A percentile compares a stretch with the other conserved stretches of the same genome.
These are phyloP conservation scores for Linyphia triangularis DNA, from an alignment of 2,888 invertebrate species.

Conservation along the genomic window DNA sequence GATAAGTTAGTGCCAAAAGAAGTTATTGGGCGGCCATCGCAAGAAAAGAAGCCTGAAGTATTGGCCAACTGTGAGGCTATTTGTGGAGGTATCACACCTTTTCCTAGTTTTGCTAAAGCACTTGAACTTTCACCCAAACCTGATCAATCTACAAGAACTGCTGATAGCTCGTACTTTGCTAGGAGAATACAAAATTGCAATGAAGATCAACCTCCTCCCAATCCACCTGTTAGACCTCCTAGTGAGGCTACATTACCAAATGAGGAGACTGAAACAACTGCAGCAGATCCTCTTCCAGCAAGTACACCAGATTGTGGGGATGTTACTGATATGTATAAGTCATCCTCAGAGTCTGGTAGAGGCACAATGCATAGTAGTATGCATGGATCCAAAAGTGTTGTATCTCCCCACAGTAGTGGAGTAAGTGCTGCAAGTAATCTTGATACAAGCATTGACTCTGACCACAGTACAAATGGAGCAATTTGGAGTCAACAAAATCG, in stretches of 20 bases:
- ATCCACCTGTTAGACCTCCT: not conserved
- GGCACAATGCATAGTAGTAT: conserved; percentile 77
- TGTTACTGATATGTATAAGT: conserved; percentile 73
- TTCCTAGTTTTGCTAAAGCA: conserved; percentile 57
- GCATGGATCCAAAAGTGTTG: conserved; percentile 68
- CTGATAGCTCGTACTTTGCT: conserved; percentile 50
- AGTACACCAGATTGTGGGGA: conserved; percentile 60
- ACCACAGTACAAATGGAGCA: conserved; percentile 73
- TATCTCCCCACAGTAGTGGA: conserved; percentile 74
- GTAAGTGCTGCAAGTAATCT: conserved; percentile 75
- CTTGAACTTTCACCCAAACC: conserved; percentile 41
- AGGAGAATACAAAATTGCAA: conserved; percentile 44
- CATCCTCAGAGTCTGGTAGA: conserved; percentile 77
- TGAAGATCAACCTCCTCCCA: conserved; percentile 29
- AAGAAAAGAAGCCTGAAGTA: conserved; percentile 66
- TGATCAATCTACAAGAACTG: conserved; percentile 12
- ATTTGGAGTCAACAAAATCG: conserved; percentile 49
- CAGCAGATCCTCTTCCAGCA: conserved; percentile 24
- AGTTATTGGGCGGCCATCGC: conserved; percentile 67
- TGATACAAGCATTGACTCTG: conserved; percentile 77
- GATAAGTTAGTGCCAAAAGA: conserved; percentile 75
- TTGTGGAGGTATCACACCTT: conserved; percentile 58
- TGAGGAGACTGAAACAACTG: conserved; percentile 20
- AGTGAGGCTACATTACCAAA: conserved; percentile 59
- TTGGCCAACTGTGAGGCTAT: conserved; percentile 40